Percentiles rank a stretch among this genome's conserved stretches.
Evolutionary conservation across 2,888 invertebrate genomes (phyloP).

Genomic region (Protophormia terraenovae): DNA sequence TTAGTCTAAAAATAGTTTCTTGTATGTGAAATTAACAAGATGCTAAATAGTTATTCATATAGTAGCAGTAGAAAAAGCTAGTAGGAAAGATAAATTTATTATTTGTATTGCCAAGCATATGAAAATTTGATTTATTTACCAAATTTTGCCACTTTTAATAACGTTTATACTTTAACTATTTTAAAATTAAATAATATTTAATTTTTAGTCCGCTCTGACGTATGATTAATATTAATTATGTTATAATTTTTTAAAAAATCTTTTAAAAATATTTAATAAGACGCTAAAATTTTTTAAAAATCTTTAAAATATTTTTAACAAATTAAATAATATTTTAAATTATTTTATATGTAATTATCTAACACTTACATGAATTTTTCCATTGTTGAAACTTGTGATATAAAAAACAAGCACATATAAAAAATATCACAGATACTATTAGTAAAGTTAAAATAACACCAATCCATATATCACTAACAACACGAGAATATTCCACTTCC

Average conservation of each 20-base stretch:
- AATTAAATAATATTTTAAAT: not conserved
- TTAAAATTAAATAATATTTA: no score
- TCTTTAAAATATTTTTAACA: not conserved
- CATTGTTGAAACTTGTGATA: slow-evolving; percentile 86
- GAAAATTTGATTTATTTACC: no score
- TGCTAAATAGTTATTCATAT: no score
- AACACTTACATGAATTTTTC: slow-evolving; percentile 84
- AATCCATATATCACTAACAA: slow-evolving; percentile 85
- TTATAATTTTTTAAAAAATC: not conserved
- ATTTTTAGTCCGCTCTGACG: no score
- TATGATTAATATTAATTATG: not conserved
- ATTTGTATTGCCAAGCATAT: no score
- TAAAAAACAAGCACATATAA: slow-evolving; percentile 85
- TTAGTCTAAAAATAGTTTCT: no score
- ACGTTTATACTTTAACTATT: no score
- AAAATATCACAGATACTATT: slow-evolving; percentile 84
- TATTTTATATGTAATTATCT: not conserved
- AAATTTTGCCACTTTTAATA: no score
- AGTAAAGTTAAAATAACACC: slow-evolving; percentile 84
- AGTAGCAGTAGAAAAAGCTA: no score
- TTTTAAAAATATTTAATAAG: not conserved
- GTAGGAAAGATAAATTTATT: no score
- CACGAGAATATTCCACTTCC: slow-evolving; percentile 83
- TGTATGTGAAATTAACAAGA: no score
- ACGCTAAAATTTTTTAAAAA: not conserved